These are phyloP conservation scores for Parascotia fuliginaria DNA, from an alignment of 2,888 invertebrate species.

Conservation along the genomic window DNA sequence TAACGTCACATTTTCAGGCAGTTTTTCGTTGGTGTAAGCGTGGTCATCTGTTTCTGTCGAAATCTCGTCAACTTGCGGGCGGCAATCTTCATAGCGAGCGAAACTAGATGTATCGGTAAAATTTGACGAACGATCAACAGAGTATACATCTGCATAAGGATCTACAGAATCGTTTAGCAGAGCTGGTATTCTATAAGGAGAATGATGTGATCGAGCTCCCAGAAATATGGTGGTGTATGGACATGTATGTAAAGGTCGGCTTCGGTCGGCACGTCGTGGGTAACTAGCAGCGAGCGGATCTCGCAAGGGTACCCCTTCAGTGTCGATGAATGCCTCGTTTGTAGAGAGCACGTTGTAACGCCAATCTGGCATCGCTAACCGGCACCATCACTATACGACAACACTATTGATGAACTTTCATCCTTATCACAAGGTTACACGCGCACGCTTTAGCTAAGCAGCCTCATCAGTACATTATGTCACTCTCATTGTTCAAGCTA, in stretches of 20 bases:
- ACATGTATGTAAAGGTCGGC: constrained; percentile 77
- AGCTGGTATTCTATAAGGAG: constrained; percentile 63
- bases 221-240: constrained; percentile 81
- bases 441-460: constrained; percentile 35
- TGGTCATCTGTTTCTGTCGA: constrained; percentile 57
- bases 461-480: constrained; percentile 47
- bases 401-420: constrained; percentile 46
- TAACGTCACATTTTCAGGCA: constrained; percentile 58
- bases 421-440: constrained; percentile 49
- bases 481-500: constrained; percentile 55
- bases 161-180: constrained; percentile 75
- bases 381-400: constrained; percentile 71
- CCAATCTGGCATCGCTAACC: constrained; percentile 82
- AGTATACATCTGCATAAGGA: constrained; percentile 74
- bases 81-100: constrained; percentile 79
- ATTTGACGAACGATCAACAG: constrained; percentile 79
- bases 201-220: constrained; percentile 65
- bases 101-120: constrained; percentile 82
- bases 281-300: constrained; percentile 80
- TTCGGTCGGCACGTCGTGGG: constrained; percentile 83
- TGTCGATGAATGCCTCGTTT: constrained; percentile 80
- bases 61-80: constrained; percentile 66
- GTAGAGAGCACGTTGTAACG: constrained; percentile 84
- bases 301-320: constrained; percentile 60
- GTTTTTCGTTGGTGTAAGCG: constrained; percentile 48